These are phyloP conservation scores for Cichladusa arquata DNA, from an alignment of 2,113 vertebrate genomes.

Conservation along the genomic window DNA sequence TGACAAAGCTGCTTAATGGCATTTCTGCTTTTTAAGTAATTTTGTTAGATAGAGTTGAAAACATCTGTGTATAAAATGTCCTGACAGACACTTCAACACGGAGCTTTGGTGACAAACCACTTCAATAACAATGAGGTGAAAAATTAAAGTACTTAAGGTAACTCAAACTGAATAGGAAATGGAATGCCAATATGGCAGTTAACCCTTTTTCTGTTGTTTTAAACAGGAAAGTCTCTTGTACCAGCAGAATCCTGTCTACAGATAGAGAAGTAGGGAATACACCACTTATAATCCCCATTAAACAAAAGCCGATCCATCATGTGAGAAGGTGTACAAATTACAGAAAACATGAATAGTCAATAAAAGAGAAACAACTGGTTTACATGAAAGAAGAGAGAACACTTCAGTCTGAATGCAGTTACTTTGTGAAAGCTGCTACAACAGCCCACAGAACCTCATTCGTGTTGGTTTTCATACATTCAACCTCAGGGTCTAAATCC, in stretches of 20 bases:
- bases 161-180: constrained; percentile 54
- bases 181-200: constrained; percentile 77
- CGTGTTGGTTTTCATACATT: constrained; percentile 87
- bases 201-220: constrained; percentile 40
- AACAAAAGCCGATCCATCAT: constrained; percentile 61
- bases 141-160: constrained; percentile 33
- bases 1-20: constrained; percentile 40
- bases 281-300: constrained; percentile 62
- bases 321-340: constrained; percentile 74
- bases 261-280: constrained; percentile 52
- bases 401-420: constrained; percentile 59
- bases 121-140: constrained; percentile 20
- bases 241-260: constrained; percentile 72
- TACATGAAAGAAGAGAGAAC: constrained; percentile 45
- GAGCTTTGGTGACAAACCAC: constrained; percentile 72
- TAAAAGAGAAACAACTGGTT: constrained; percentile 69
- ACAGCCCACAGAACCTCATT: constrained; percentile 95
- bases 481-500: constrained; percentile 92
- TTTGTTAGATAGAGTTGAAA: constrained; percentile 67
- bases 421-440: constrained; percentile 95
- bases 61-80: constrained; percentile 68
- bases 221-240: constrained; percentile 74
- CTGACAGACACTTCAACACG: constrained; percentile 64
- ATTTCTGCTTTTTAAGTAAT: constrained; percentile 66
- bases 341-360: constrained; percentile 71